Evolutionary conservation across 2,888 invertebrate genomes (phyloP).

Genomic region (Sipha maydis): DNA sequence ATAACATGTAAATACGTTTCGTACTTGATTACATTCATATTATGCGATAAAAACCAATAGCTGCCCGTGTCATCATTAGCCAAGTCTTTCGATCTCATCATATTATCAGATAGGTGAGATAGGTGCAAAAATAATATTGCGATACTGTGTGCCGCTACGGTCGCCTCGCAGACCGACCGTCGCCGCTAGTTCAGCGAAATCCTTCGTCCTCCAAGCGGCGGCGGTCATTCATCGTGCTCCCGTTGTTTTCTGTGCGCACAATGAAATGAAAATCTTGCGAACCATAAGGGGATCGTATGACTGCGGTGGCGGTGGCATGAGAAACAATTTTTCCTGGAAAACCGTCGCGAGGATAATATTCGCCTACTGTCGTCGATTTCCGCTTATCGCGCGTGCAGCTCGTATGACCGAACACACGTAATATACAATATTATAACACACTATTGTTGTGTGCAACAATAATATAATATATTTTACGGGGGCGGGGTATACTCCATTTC

Average conservation of each 20-base stretch:
- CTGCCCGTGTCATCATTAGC: neutral
- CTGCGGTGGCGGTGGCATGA: neutral
- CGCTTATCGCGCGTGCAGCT: conserved; percentile 26
- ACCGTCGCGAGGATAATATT: conserved; percentile 14
- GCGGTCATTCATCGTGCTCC: neutral
- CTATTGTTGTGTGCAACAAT: neutral
- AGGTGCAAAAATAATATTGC: neutral
- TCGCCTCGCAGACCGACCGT: conserved; percentile 10
- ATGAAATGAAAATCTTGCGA: neutral
- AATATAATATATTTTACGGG: neutral
- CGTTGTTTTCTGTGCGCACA: neutral
- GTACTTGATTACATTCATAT: neutral
- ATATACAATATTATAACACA: neutral
- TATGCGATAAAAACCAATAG: neutral
- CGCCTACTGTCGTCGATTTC: neutral
- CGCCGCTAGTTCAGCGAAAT: conserved; percentile 48
- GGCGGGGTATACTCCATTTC: neutral
- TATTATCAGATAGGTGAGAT: no score
- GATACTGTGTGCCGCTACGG: neutral
- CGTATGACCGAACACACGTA: neutral
- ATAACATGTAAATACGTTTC: neutral
- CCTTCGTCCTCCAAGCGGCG: neutral
- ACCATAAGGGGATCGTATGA: neutral
- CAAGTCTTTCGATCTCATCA: neutral
- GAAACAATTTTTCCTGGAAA: conserved; percentile 6